Percentiles rank a stretch among this genome's conserved stretches.
Conservation (phyloP, 2,797 vertebrate genomes). For the Acanthornis magna region DNA sequence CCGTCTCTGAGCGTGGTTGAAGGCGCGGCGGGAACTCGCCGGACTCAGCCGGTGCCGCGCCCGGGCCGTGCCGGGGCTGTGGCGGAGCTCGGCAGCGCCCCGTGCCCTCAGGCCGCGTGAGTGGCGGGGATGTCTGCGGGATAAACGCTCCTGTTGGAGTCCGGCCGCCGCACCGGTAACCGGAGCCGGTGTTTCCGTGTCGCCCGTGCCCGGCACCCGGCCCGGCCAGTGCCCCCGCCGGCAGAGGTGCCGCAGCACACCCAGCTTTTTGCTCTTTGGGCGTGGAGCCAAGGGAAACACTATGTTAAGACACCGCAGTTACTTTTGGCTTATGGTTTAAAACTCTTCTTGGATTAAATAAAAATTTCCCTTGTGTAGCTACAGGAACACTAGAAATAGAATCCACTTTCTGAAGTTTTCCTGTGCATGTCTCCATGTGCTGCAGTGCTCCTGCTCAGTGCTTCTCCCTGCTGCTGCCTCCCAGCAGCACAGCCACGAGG, state of each 20-base stretch:
- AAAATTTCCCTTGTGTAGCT: not conserved
- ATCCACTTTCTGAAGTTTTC: not conserved
- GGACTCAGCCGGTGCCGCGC: not conserved
- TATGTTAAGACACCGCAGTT: accelerated
- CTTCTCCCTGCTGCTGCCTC: not conserved
- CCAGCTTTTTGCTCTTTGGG: not conserved
- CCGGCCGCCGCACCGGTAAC: not conserved
- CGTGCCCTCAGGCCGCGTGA: not conserved
- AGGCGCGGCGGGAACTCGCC: not conserved
- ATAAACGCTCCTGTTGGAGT: accelerated
- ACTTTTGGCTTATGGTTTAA: not conserved
- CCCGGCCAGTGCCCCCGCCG: not conserved
- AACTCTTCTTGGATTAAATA: not conserved
- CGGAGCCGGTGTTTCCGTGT: not conserved
- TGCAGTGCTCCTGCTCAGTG: not conserved
- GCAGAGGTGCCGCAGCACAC: not conserved
- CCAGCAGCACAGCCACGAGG: not conserved
- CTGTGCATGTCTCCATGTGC: accelerated
- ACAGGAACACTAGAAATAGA: not conserved
- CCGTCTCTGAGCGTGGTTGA: not conserved
- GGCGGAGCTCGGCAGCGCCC: not conserved
- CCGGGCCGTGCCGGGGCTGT: not conserved
- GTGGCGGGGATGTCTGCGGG: not conserved
- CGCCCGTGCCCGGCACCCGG: not conserved
- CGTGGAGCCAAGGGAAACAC: accelerated